phyloP scores from a whole-genome alignment of 2,113 vertebrate genomes.

The Thalassoma bifasciatum region DNA sequence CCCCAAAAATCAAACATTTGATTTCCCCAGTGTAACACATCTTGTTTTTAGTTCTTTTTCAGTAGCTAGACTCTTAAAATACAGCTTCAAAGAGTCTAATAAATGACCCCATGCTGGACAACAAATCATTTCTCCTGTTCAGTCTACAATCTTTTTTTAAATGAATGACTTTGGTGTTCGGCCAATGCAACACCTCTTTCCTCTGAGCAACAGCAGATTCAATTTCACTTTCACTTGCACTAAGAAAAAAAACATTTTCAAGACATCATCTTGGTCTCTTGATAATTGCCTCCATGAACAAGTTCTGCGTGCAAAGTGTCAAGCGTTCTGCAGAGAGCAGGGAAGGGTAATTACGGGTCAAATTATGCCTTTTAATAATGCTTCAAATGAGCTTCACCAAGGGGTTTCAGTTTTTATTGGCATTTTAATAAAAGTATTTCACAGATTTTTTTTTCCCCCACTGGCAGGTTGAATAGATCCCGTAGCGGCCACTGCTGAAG shows the following conservation, averaged over 20 bases:
- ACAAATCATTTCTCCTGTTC: slow-evolving; percentile 9
- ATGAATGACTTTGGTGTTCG: slow-evolving; percentile 21
- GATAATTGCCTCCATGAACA: slow-evolving; percentile 54
- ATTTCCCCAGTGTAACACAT: not conserved
- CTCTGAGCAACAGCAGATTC: slow-evolving; percentile 40
- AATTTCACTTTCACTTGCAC: slow-evolving; percentile 30
- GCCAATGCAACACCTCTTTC: not conserved
- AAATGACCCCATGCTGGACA: not conserved
- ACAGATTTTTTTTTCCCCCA: not conserved
- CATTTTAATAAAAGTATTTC: slow-evolving; percentile 41
- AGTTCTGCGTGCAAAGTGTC: slow-evolving; percentile 46
- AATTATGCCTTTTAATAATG: slow-evolving; percentile 61
- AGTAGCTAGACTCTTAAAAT: slow-evolving; percentile 1
- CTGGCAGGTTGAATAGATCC: slow-evolving; percentile 29
- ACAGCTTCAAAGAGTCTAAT: not conserved
- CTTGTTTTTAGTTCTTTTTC: slow-evolving; percentile 8
- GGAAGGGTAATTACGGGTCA: slow-evolving; percentile 65
- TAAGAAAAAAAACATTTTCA: slow-evolving; percentile 13
- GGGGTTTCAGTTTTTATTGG: slow-evolving; percentile 41
- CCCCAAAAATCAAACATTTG: not conserved
- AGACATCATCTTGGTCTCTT: slow-evolving; percentile 21
- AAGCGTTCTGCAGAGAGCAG: slow-evolving; percentile 37
- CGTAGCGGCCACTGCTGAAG: slow-evolving; percentile 16
- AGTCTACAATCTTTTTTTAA: slow-evolving; percentile 7
- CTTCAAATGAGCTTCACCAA: slow-evolving; percentile 43